These are phyloP conservation scores for Meloidogyne floridensis DNA, from an alignment of 1,140 invertebrate species.

Conservation along the genomic window DNA sequence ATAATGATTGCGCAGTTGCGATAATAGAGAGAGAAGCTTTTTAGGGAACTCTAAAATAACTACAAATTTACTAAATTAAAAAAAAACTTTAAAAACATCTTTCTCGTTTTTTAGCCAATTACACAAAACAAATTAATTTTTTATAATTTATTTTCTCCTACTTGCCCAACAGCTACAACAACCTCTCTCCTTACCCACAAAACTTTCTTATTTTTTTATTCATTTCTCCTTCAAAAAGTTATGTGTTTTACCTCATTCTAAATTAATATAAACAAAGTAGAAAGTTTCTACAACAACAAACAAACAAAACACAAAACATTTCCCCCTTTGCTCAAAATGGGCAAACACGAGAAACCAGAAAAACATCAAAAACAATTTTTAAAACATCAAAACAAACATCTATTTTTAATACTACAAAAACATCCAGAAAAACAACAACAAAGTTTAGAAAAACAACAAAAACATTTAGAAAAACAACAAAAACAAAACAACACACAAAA, in stretches of 20 bases:
- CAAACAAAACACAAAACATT: not conserved
- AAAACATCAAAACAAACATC: not conserved
- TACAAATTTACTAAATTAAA: too few species aligned
- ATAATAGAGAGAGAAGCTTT: not conserved
- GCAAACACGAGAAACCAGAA: not conserved
- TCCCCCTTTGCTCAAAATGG: not conserved
- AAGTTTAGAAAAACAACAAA: not conserved
- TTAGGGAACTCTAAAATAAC: not conserved
- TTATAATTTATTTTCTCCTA: not conserved
- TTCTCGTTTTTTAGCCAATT: constrained; percentile 4
- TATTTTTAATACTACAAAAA: not conserved
- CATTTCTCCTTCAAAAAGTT: not conserved
- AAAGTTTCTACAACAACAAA: not conserved
- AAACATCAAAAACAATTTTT: not conserved
- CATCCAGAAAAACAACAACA: not conserved
- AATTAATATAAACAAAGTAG: not conserved
- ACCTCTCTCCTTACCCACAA: not conserved
- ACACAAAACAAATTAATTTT: constrained; percentile 9
- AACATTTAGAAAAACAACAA: not conserved
- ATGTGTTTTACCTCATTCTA: not conserved
- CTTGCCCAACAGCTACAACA: not conserved
- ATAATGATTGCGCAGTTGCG: not conserved
- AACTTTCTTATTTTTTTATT: not conserved
- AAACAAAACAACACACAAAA: not conserved
- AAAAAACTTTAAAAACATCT: not conserved